Base-by-base conservation (phyloP, 2,797 vertebrate genomes). In the Gymnoscopelus braueri region DNA sequence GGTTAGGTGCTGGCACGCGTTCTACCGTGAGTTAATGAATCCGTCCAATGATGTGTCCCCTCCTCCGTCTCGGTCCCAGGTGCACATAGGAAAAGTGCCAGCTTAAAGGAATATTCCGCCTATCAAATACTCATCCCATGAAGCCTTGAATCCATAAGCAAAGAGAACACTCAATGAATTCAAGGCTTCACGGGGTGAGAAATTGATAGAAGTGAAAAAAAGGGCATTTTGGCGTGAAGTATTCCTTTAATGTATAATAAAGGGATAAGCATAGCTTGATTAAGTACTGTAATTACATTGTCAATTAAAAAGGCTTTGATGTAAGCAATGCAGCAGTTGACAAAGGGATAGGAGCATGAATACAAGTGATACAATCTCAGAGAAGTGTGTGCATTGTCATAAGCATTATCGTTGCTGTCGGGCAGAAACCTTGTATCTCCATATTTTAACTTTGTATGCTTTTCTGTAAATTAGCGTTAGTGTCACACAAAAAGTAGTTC, bases 41-140 rank as follows among this genome's bases (percentile, higher is more conserved):
- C 65, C 76, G 66, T 91, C 89, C 80, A 53, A 44, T 51, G 47
- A 49, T 63, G 71, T 66, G 60, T 68, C 74, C 59, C 44, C 56
- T 44, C 39, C 12, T 63, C 63, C 65, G 72, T 67, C 12, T 48
- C 63, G 65, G 72, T 78, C 69, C 72, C 80, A 24, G 70, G 67
- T 78, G 72, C 83, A 72, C 69, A 62, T 48, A 19, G 64, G 75
- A 39, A 71, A 63, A 63, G 62, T 73, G 32, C 19, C 47, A 24
- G 29, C 57, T 66, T 24, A 63, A 55, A 51, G 12, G 2, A 56
- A 44, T 44, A 44, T 44, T 44, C 39, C 39, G 9, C 35, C 35
- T 39, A 44, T 44, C 39, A 9, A 44, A 44, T 10, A 44, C 8
- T 44, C 9, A 9, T 10, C 8, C 39, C 39, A 44, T 3, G 39